Conservation (phyloP, 92 coral and sea anemone species). For the Epizoanthus stellaris region DNA sequence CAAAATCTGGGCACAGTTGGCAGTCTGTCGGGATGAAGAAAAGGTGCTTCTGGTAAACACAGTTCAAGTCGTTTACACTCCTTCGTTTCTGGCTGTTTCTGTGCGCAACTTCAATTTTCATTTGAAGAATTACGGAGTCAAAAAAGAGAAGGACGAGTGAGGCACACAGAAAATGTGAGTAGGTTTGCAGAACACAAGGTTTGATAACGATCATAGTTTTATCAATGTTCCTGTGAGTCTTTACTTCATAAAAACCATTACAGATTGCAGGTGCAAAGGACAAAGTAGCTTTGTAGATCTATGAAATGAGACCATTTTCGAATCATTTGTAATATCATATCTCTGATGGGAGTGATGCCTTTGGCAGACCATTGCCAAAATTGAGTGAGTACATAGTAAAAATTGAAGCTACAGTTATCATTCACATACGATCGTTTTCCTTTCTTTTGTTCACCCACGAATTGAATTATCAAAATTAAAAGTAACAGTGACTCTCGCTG, state of each 20-base stretch:
- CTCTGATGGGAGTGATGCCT: neutral
- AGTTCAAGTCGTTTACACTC: neutral
- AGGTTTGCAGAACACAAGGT: constrained; percentile 10
- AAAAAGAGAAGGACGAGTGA: neutral
- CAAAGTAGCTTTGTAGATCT: neutral
- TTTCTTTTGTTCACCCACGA: neutral
- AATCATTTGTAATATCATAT: neutral
- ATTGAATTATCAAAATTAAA: neutral
- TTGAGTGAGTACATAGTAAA: neutral
- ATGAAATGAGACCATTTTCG: neutral
- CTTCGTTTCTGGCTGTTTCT: neutral
- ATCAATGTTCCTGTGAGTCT: neutral
- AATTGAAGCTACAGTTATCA: neutral
- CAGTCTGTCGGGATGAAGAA: constrained; percentile 1
- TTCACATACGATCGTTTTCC: neutral
- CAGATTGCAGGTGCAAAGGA: constrained; percentile 3
- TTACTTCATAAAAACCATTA: neutral
- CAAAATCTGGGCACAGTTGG: neutral
- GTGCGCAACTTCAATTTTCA: constrained; percentile 3
- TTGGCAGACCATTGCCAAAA: neutral
- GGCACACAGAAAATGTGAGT: constrained; percentile 5
- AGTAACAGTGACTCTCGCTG: too few species aligned
- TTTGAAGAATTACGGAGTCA: neutral
- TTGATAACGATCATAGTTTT: constrained; percentile 7
- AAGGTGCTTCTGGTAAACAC: neutral